Evolutionary conservation across 2,888 invertebrate species (phyloP).

Genomic region (Siphlonurus alternatus): DNA sequence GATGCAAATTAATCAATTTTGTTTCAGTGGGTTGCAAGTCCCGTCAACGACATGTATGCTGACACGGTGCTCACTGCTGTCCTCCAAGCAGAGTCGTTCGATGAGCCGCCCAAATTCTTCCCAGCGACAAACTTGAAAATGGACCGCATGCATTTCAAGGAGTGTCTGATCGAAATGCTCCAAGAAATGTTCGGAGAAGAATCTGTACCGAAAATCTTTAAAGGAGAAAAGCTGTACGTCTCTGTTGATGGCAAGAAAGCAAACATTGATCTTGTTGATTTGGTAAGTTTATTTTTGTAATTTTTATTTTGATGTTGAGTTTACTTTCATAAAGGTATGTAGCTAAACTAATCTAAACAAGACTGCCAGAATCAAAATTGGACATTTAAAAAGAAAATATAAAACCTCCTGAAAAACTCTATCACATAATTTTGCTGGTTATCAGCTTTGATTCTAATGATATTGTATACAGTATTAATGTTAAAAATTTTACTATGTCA

Average conservation of each 20-base stretch:
- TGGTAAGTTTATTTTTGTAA: conserved; percentile 36
- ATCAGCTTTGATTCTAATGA: too few species aligned
- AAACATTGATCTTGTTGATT: conserved; percentile 61
- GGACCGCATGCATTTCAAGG: conserved; percentile 83
- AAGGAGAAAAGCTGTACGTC: conserved; percentile 73
- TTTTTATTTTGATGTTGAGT: too few species aligned
- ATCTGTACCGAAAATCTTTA: conserved; percentile 83
- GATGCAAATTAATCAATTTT: too few species aligned
- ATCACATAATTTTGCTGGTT: not conserved
- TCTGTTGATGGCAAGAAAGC: conserved; percentile 72
- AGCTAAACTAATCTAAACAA: too few species aligned
- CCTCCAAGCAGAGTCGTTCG: conserved; percentile 60
- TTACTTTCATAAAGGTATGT: too few species aligned
- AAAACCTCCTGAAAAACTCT: too few species aligned
- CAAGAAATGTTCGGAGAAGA: conserved; percentile 93
- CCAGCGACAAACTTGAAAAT: conserved; percentile 47
- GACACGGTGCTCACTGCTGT: conserved; percentile 84
- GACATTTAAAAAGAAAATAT: too few species aligned
- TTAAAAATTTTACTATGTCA: too few species aligned
- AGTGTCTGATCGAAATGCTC: conserved; percentile 75
- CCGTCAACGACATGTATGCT: conserved; percentile 95
- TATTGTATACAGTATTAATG: too few species aligned
- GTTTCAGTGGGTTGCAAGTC: conserved; percentile 74
- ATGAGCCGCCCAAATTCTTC: conserved; percentile 41
- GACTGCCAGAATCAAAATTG: not conserved